Conservation (phyloP, 92 coral and sea anemone species). For the Epizoanthus scotinus region DNA sequence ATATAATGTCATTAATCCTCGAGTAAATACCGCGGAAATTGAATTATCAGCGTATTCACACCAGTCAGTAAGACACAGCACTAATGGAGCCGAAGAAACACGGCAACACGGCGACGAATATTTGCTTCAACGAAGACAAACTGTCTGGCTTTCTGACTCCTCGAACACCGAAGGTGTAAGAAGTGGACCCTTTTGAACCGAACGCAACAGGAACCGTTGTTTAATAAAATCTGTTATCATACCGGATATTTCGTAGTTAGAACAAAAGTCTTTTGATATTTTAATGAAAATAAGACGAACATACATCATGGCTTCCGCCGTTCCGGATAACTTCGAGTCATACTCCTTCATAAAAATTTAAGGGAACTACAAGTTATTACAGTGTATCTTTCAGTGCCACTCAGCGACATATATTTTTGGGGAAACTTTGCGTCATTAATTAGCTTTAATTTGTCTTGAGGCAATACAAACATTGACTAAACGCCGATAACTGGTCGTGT, state of each 20-base stretch:
- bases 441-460: too few species aligned
- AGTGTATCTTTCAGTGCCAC: too few species aligned
- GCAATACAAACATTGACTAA: too few species aligned
- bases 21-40: slow-evolving; percentile 42
- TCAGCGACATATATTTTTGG: too few species aligned
- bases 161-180: slow-evolving; percentile 39
- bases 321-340: background rate
- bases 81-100: slow-evolving; percentile 24
- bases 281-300: background rate
- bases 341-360: background rate
- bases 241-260: slow-evolving; percentile 34
- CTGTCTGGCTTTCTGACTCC: slow-evolving; percentile 13
- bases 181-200: slow-evolving; percentile 9
- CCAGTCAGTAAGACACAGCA: slow-evolving; percentile 3
- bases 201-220: slow-evolving; percentile 25
- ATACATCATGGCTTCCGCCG: background rate
- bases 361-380: too few species aligned
- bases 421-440: too few species aligned
- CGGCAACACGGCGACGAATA: slow-evolving; percentile 31
- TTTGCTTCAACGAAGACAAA: slow-evolving; percentile 25
- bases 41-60: slow-evolving; percentile 38
- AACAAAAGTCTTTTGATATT: slow-evolving; percentile 21
- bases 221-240: slow-evolving; percentile 11
- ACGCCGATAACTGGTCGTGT: too few species aligned
- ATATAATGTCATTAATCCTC: slow-evolving; percentile 20